Evolutionary conservation across 1,140 invertebrate genomes (phyloP).

Genomic region (Zophobas morio): DNA sequence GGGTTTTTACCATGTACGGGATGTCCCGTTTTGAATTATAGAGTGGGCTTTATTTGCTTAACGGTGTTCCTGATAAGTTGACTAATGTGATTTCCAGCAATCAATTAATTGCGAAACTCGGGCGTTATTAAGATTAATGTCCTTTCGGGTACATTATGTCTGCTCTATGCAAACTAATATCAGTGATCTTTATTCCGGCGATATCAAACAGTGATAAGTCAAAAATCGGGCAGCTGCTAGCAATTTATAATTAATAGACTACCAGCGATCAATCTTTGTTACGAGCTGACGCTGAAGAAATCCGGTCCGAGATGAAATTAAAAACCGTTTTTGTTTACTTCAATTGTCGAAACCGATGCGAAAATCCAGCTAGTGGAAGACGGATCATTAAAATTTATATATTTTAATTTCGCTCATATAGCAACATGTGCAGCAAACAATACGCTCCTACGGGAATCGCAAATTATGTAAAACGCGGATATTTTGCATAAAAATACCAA

Average conservation of each 20-base stretch:
- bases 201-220: constrained; percentile 21
- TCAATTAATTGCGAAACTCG: constrained; percentile 38
- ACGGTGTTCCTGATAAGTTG: constrained; percentile 27
- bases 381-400: too few species aligned
- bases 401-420: too few species aligned
- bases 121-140: constrained; percentile 35
- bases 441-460: too few species aligned
- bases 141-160: constrained; percentile 4
- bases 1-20: too few species aligned
- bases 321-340: neutral
- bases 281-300: neutral
- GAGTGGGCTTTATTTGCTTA: constrained; percentile 8
- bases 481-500: too few species aligned
- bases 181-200: constrained; percentile 27
- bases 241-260: constrained; percentile 31
- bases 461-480: too few species aligned
- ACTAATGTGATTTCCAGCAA: constrained; percentile 29
- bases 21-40: neutral
- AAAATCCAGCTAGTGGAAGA: too few species aligned
- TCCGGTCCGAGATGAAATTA: constrained; percentile 14
- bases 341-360: too few species aligned
- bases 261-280: constrained; percentile 30
- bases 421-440: too few species aligned
- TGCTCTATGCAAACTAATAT: constrained; percentile 31
- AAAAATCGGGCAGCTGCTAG: constrained; percentile 26